Conservation (phyloP, 2,888 invertebrate genomes). For the Clanis bilineata region DNA sequence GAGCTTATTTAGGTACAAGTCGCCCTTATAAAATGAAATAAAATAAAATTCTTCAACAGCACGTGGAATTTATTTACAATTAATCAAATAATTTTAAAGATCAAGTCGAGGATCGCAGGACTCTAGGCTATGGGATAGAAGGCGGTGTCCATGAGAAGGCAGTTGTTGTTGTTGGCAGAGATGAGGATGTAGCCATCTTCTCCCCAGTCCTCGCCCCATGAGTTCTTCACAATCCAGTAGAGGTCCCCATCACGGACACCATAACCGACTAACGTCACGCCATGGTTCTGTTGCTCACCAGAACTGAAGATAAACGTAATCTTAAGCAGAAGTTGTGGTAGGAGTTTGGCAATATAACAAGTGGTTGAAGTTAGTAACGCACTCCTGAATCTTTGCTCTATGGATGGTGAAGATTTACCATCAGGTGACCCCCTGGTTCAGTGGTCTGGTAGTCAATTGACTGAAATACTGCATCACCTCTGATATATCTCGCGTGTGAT, state of each 20-base stretch:
- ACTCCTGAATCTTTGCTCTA: too few relatives aligned
- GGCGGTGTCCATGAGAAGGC: conserved; percentile 37
- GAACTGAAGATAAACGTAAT: too few relatives aligned
- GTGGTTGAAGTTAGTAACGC: too few relatives aligned
- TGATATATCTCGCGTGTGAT: too few relatives aligned
- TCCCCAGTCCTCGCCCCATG: conserved; percentile 54
- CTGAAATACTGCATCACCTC: too few relatives aligned
- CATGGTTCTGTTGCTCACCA: too few relatives aligned
- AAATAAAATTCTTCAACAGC: conserved; percentile 27
- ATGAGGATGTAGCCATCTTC: conserved; percentile 50
- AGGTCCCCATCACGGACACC: conserved; percentile 42
- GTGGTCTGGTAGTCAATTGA: too few relatives aligned
- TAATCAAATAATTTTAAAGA: not conserved
- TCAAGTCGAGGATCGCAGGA: not conserved
- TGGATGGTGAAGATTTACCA: too few relatives aligned
- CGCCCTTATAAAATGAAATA: not conserved
- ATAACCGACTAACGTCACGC: conserved; percentile 50
- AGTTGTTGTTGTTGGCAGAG: conserved; percentile 44
- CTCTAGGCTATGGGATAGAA: conserved; percentile 35
- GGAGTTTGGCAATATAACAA: too few relatives aligned
- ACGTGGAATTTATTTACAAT: conserved; percentile 37
- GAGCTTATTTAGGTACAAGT: too few relatives aligned
- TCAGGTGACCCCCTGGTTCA: not conserved
- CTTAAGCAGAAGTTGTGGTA: too few relatives aligned
- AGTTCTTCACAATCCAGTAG: conserved; percentile 62